These are phyloP conservation scores for Xenops minutus DNA, from an alignment of 2,797 vertebrate species.

Conservation along the genomic window DNA sequence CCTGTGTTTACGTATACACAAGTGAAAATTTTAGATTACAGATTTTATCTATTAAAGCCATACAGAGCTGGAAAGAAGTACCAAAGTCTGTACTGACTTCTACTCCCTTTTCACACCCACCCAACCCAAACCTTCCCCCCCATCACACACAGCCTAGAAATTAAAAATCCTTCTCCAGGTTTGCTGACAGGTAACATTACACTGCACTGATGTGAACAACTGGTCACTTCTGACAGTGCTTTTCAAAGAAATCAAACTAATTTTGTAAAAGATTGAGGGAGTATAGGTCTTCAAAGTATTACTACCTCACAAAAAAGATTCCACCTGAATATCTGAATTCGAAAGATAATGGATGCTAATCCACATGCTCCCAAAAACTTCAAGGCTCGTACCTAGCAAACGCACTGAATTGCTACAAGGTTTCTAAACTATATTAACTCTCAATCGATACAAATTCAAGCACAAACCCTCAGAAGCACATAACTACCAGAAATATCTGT, in stretches of 20 bases:
- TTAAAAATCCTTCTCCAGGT: neutral
- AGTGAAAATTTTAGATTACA: neutral
- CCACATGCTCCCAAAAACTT: neutral
- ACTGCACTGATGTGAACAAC: neutral
- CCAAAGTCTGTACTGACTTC: neutral
- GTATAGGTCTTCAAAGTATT: neutral
- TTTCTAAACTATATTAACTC: neutral
- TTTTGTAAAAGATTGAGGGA: neutral
- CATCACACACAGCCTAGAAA: neutral
- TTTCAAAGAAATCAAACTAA: neutral
- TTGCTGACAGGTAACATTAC: neutral
- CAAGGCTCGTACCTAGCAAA: neutral
- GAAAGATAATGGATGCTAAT: neutral
- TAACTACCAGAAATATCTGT: neutral
- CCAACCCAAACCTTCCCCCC: too few species aligned
- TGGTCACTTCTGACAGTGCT: neutral
- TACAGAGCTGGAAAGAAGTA: neutral
- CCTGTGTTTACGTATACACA: fast-evolving
- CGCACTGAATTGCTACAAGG: neutral
- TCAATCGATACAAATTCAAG: neutral
- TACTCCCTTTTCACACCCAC: neutral
- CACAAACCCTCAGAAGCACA: neutral
- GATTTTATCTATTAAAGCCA: neutral
- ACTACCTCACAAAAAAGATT: neutral
- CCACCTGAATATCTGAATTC: neutral